Evolutionary conservation across 2,888 invertebrate species (phyloP), one percentile per base, ranked within the genome.

Genomic region (Minunthozetes semirufus): DNA sequence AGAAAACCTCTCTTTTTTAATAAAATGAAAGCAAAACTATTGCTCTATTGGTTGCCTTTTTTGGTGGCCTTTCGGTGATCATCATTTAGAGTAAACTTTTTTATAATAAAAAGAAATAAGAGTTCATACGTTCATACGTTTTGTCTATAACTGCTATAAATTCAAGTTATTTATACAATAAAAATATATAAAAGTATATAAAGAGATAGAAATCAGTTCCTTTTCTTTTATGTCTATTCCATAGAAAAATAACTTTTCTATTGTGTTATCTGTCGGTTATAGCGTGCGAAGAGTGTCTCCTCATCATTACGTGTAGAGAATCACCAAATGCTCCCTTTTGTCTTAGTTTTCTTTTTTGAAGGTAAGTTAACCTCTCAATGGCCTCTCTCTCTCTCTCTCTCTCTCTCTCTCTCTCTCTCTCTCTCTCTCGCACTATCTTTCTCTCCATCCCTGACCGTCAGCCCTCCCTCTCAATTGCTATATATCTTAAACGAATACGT

Each of bases 131-230:
- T 33, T 63, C 11, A 5, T 59, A 33, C 33, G 33, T 63, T 33
- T 68, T 33, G 17, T 22, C 3, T 61, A 61, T 61, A 61, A 61
- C 61, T 68, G 42, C 68, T 68, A 68, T 68, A 68, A 68, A 68
- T 68, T 68, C 22, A 42, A 68, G 68, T 68, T 68, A 68, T 68
- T 68, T 68, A 68, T 68, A 68, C 68, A 42, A 68, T 42, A 42
- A 68, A 42, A 29, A 17, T 5, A 33, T n/a, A n/a, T n/a, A n/a
- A n/a, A n/a, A n/a, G n/a, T n/a, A 61, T 29, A 61, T 29, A 61
- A 42, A 42, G 42, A n/a, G 19, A 19, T 22, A 42, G 22, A 42
- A 68, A 68, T 68, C 68, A 68, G 19, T 68, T 38, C 22, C 33
- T 19, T 68, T 68, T 19, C n/a, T 17, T 68, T 42, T 22, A 63